Base-by-base conservation (phyloP, 2,113 vertebrate genomes). In the Connochaetes taurinus region DNA sequence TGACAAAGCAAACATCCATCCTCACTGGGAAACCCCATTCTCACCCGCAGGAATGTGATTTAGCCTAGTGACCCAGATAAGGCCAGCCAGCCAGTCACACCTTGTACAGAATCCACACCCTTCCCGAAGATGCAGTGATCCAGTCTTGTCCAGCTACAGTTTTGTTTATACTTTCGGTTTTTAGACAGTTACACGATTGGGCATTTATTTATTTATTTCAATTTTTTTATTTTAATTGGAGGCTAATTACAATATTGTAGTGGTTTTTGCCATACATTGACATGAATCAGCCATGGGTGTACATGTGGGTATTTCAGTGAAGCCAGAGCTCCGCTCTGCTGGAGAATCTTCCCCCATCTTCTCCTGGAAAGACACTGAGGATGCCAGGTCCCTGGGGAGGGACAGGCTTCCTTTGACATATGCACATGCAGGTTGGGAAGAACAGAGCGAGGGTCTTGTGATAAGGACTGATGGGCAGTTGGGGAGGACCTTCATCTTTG, bases 51-150 rank as follows among this genome's bases (percentile, higher is more conserved):
- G 92, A 94, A 97, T 86, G 78, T 6, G 10, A 80, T 62, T 93
- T 89, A 96, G 83, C 71, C 82, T 91, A n/a, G 74, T 95, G 87
- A 93, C 94, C 89, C 81, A 80, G 40, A 92, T 84, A 90, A 91
- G 82, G 43, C 74, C 85, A 90, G 90, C 92, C 78, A 83, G 89
- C 58, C 78, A 81, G 6, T 91, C 15, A 2, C 16, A 33, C 1
- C 87, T 67, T 60, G 8, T 67, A 43, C 91, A 43, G 62, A 94
- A 33, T 80, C 16, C 55, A 88, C 53, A 78, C 71, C 12, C 86
- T 94, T 90, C 62, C 67, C 50, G 67, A 43, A 58, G n/a, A 53
- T n/a, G 43, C 6, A 13, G 3, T 36, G 60, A 50, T 40, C 57
- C 25, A 4, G 0, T 40, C 80, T 91, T 6, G 16, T 17, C 80